Evolutionary conservation across 2,888 invertebrate species (phyloP).

Genomic region (Diarsia mendica): DNA sequence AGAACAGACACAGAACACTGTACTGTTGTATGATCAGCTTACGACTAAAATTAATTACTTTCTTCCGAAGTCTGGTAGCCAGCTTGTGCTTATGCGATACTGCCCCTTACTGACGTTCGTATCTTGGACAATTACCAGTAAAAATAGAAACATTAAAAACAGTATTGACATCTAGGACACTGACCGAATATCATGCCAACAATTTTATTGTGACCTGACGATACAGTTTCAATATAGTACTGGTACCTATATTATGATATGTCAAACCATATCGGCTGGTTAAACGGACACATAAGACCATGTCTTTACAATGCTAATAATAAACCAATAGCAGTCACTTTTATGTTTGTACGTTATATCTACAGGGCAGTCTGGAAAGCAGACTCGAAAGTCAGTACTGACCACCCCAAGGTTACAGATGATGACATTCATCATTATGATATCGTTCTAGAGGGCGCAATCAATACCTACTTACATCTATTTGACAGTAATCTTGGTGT

Average conservation of each 20-base stretch:
- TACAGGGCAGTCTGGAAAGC: neutral
- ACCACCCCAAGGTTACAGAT: neutral
- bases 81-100: conserved; percentile 70
- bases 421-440: neutral
- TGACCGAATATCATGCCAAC: conserved; percentile 87
- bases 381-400: neutral
- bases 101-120: conserved; percentile 80
- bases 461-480: neutral
- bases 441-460: neutral
- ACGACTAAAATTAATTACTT: conserved; percentile 86
- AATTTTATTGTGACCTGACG: conserved; percentile 71
- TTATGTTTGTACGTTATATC: neutral
- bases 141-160: conserved; percentile 85
- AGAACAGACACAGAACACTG: conserved; percentile 81
- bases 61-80: conserved; percentile 79
- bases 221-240: conserved; percentile 56
- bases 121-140: conserved; percentile 88
- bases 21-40: conserved; percentile 79
- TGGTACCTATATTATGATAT: conserved; percentile 34
- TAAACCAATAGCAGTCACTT: neutral
- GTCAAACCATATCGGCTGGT: conserved; percentile 8
- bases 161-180: conserved; percentile 87
- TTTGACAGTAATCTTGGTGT: neutral
- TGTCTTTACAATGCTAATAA: conserved; percentile 11
- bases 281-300: neutral